Percentiles rank a stretch among this genome's conserved stretches.
Evolutionary conservation across 2,113 vertebrate species (phyloP).

Genomic region (Hippolais icterina): DNA sequence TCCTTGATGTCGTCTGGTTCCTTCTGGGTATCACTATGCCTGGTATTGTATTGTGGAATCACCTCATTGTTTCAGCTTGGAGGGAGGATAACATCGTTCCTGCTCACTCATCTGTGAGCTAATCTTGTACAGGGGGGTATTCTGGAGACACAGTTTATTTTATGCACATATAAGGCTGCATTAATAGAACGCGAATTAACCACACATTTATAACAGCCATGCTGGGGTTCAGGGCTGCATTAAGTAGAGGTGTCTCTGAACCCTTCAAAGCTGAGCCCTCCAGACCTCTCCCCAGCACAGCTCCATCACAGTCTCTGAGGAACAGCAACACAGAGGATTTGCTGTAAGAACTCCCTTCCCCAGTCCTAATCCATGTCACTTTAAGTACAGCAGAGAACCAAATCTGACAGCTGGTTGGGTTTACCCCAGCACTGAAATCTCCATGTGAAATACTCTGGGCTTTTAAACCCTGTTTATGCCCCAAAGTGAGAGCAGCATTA

Average conservation of each 20-base stretch:
- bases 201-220: neutral
- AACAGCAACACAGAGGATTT: neutral
- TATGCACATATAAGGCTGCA: too few relatives aligned
- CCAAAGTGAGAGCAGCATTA: conserved; percentile 19
- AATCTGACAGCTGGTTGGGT: conserved; percentile 4
- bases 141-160: too few relatives aligned
- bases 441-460: neutral
- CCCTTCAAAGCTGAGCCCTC: neutral
- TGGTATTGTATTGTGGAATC: too few relatives aligned
- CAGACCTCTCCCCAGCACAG: neutral
- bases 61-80: too few relatives aligned
- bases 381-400: neutral
- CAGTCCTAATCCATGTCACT: neutral
- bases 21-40: too few relatives aligned
- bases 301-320: neutral
- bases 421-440: neutral
- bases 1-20: too few relatives aligned
- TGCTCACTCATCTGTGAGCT: too few relatives aligned
- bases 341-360: neutral
- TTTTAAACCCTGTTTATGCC: conserved; percentile 13
- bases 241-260: neutral
- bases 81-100: too few relatives aligned
- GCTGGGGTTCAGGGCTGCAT: neutral
- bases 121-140: too few relatives aligned
- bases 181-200: too few relatives aligned